A percentile compares a stretch with the other conserved stretches of the same genome.
These are phyloP conservation scores for Acrossocheilus fasciatus DNA, from an alignment of 2,797 vertebrate species.

Conservation along the genomic window DNA sequence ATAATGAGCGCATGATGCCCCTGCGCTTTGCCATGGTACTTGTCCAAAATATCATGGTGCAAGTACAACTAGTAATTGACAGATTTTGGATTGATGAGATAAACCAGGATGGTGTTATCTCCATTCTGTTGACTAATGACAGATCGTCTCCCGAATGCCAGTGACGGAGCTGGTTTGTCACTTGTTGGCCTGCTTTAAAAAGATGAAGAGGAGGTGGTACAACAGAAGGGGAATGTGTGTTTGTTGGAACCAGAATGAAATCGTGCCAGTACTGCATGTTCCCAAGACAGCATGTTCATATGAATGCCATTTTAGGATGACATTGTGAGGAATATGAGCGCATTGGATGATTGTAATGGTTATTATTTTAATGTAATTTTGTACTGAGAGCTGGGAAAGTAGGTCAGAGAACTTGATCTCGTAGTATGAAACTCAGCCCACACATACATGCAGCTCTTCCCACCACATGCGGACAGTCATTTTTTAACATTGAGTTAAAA, in stretches of 20 bases:
- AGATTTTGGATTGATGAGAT: conserved; percentile 22
- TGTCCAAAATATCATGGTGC: not conserved
- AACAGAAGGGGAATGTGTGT: conserved; percentile 46
- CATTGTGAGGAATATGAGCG: not conserved
- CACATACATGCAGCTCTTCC: not conserved
- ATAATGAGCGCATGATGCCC: no score
- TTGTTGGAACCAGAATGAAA: conserved; percentile 25
- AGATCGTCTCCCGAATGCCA: conserved; percentile 33
- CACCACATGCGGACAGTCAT: not conserved
- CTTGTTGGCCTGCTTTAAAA: conserved; percentile 8
- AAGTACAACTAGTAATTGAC: not conserved
- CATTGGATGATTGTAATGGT: not conserved
- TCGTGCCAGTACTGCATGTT: conserved; percentile 28
- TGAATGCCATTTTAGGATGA: not conserved
- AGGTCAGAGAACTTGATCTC: conserved; percentile 18
- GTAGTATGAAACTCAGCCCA: not conserved
- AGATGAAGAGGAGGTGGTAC: conserved; percentile 19
- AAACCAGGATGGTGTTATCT: not conserved
- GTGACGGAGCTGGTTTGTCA: conserved; percentile 11
- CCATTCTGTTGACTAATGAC: conserved; percentile 12
- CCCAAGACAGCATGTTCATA: conserved; percentile 24
- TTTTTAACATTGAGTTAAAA: conserved; percentile 13
- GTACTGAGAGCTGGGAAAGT: conserved; percentile 4
- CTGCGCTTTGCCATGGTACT: not conserved
- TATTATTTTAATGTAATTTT: conserved; percentile 36